Conservation (phyloP, 2,797 vertebrate genomes). For the Coilia nasus region DNA sequence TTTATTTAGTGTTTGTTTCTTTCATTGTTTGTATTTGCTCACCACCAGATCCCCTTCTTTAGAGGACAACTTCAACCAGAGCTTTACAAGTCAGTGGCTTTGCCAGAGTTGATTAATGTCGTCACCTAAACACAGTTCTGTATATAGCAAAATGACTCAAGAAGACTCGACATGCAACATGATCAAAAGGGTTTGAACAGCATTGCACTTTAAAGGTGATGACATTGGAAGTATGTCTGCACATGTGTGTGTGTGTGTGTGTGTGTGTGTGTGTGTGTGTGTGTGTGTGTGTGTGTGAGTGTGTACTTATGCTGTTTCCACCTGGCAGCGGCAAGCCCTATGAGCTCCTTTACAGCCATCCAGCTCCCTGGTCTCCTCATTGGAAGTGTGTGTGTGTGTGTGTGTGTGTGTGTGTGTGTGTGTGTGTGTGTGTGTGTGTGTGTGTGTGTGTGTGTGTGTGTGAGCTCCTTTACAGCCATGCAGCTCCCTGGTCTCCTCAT, state of each 20-base stretch:
- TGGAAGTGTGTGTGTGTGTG: too few relatives aligned
- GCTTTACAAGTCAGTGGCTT: not conserved
- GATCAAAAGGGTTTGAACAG: too few relatives aligned
- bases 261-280: not conserved
- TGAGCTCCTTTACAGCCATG: not conserved
- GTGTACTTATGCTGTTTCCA: not conserved
- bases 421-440: too few relatives aligned
- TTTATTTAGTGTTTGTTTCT: too few relatives aligned
- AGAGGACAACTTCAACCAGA: not conserved
- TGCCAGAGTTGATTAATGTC: not conserved
- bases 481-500: constrained; percentile 55
- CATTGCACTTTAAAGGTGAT: too few relatives aligned
- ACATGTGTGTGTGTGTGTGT: not conserved
- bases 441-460: too few relatives aligned
- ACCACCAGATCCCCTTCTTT: too few relatives aligned
- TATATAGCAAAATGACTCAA: not conserved
- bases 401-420: too few relatives aligned
- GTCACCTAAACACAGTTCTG: not conserved
- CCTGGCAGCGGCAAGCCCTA: not conserved
- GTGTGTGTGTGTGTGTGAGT: not conserved
- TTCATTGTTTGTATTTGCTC: too few relatives aligned
- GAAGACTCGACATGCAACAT: not conserved
- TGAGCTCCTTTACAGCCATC: not conserved
- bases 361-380: constrained; percentile 53
- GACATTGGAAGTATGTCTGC: not conserved